Base-by-base conservation (phyloP, 1,140 invertebrate genomes). In the Pseudomyrmex pallidus region DNA sequence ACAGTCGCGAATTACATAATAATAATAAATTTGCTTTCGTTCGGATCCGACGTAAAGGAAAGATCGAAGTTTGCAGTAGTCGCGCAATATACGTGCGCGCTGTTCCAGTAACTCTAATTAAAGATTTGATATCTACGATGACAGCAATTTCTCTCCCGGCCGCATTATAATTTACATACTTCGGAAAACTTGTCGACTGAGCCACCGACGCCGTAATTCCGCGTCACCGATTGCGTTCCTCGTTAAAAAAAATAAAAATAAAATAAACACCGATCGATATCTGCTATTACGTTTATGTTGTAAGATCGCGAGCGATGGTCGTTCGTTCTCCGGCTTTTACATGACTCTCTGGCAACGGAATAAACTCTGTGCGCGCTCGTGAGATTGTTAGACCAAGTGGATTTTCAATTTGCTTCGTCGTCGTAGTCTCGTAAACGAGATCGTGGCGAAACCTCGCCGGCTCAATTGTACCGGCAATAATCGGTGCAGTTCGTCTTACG, bases 261-360 rank as follows among this genome's bases (percentile, higher is more conserved):
- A 25, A 25, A 25, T 78, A 74, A 77, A 46, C n/a, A 77, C 4
- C 15, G 59, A 48, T 12, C 72, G 80, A 77, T 77, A 78, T 83
- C 70, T 63, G 78, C 64, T 77, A 57, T 83, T 83, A 64, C 17
- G 74, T 74, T 35, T 77, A 74, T 25, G 57, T 61, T 67, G 46
- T 44, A 22, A 63, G 59, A 66, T 83, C 48, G n/a, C n/a, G 48
- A 66, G 46, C 22, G 48, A 15, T 25, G 48, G 66, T 80, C 72
- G 35, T 35, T 50, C 66, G 56, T 70, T n/a, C 35, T 48, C 59
- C 35, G 35, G 5, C 35, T 35, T 22, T 80, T 80, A 12, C 54
- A 57, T 70, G 57, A 44, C 20, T 2, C 7, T 70, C 54, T 48
- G 20, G 20, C 13, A 52, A 17, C 9, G 44, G 12, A 66, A 77